Percentiles rank a stretch among this genome's conserved stretches.
These are phyloP conservation scores for Drosophila affinis DNA, from an alignment of 2,888 invertebrate genomes.

Conservation along the genomic window DNA sequence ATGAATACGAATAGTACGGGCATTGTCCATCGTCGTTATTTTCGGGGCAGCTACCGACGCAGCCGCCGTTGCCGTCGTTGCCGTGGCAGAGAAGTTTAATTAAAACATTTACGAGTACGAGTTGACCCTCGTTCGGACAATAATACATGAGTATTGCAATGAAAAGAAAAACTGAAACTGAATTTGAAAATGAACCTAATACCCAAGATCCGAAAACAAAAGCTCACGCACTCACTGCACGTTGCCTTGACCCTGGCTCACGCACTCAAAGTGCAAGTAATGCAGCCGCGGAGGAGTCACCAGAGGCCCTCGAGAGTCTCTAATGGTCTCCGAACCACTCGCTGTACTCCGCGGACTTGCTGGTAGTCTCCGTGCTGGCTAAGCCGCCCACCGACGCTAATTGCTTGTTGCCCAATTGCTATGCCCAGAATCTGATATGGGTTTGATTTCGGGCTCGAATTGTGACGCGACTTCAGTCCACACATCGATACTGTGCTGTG, in stretches of 20 bases:
- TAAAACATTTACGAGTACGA: constrained; percentile 45
- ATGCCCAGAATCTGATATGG: constrained; percentile 64
- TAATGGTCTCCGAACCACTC: constrained; percentile 30
- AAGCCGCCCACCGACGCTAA: constrained; percentile 71
- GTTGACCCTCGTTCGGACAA: constrained; percentile 34
- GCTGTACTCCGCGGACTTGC: constrained; percentile 4
- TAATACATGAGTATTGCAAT: constrained; percentile 54
- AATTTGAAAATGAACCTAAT: constrained; percentile 20
- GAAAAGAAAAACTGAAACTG: constrained; percentile 18
- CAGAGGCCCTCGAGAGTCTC: constrained; percentile 5
- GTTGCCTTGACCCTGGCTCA: constrained; percentile 57
- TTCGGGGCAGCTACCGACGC: background rate
- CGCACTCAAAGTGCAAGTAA: constrained; percentile 72
- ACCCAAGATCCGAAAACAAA: constrained; percentile 10
- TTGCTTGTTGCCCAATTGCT: constrained; percentile 67
- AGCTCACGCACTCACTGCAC: constrained; percentile 27
- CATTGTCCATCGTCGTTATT: constrained; percentile 11
- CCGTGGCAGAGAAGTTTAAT: constrained; percentile 36
- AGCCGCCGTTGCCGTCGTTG: background rate
- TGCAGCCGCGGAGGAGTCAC: constrained; percentile 49
- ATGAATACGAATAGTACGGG: background rate
- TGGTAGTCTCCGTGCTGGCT: background rate
- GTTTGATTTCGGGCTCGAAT: constrained; percentile 30
- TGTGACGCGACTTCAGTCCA: constrained; percentile 24
- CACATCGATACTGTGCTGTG: constrained; percentile 5